Conservation (phyloP, 1,140 invertebrate genomes). For the Homalodisca vitripennis region DNA sequence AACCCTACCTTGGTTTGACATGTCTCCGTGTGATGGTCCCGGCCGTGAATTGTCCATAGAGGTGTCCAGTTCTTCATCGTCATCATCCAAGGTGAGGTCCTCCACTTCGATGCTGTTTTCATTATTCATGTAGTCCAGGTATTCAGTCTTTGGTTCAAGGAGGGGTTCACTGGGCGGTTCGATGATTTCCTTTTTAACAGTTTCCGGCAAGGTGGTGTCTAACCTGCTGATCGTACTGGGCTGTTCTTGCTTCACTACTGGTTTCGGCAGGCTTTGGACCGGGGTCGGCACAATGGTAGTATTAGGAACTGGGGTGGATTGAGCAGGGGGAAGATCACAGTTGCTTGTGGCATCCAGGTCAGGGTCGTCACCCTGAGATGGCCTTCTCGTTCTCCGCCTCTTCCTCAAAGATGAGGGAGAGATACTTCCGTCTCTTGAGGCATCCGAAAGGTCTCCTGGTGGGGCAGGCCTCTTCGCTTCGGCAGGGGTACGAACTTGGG, state of each 20-base stretch:
- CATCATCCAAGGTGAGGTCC: conserved; percentile 40
- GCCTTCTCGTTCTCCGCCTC: conserved; percentile 17
- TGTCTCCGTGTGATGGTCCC: conserved; percentile 40
- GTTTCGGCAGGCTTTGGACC: conserved; percentile 6
- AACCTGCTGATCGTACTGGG: background rate
- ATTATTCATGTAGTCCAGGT: conserved; percentile 46
- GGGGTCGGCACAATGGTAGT: conserved; percentile 9
- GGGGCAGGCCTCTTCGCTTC: conserved; percentile 14
- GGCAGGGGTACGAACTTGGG: background rate
- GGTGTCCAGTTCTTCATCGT: conserved; percentile 37
- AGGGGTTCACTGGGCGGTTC: conserved; percentile 22
- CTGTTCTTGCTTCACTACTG: conserved; percentile 4
- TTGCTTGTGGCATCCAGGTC: background rate
- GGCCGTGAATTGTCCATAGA: conserved; percentile 36
- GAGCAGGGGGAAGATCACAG: conserved; percentile 11
- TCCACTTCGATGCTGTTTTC: conserved; percentile 48
- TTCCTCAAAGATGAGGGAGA: conserved; percentile 29
- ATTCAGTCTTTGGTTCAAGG: conserved; percentile 32
- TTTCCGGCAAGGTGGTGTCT: background rate
- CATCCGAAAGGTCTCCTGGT: conserved; percentile 6
- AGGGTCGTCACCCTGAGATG: background rate
- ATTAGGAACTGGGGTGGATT: conserved; percentile 24
- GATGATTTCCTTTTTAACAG: conserved; percentile 21
- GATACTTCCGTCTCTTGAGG: conserved; percentile 28
- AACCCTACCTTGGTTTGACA: conserved; percentile 11